Evolutionary conservation across 2,113 vertebrate species (phyloP).

Genomic region (Alouatta palliata): DNA sequence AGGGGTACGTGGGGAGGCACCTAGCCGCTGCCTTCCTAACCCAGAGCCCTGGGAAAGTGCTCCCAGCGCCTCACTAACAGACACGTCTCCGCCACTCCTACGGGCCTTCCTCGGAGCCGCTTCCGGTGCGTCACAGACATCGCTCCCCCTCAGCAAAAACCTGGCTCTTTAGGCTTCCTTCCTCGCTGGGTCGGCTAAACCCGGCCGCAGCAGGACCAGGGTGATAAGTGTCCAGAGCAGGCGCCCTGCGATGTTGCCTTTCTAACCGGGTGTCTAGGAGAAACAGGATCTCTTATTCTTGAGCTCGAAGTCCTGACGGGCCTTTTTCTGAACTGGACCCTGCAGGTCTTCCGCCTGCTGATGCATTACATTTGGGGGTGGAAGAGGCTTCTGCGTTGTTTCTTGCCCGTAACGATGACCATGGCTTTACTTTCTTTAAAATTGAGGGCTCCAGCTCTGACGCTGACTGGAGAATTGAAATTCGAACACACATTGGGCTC

Average conservation of each 20-base stretch:
- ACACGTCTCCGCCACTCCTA: conserved; percentile 30
- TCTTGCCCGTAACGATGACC: rapidly evolving
- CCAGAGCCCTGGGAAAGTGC: rapidly evolving
- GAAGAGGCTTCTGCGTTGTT: not conserved
- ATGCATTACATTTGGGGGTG: rapidly evolving
- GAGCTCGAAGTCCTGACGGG: not conserved
- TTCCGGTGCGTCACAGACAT: conserved; percentile 57
- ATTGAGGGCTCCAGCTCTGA: not conserved
- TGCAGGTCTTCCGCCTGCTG: not conserved
- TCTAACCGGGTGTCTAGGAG: not conserved
- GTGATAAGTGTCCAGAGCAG: not conserved
- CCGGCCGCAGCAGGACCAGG: rapidly evolving
- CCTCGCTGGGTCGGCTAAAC: not conserved
- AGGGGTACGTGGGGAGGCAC: not conserved
- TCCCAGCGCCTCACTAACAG: rapidly evolving
- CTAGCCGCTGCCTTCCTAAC: not conserved
- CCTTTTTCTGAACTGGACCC: conserved; percentile 44
- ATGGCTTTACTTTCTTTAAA: not conserved
- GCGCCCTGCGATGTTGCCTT: not conserved
- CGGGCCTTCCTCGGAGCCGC: rapidly evolving
- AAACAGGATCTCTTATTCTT: not conserved
- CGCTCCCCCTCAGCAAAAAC: not conserved
- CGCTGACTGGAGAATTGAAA: not conserved
- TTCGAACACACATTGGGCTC: no score
- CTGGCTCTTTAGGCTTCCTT: not conserved